Conservation (phyloP, 2,797 vertebrate species). For the Passerculus sandwichensis region DNA sequence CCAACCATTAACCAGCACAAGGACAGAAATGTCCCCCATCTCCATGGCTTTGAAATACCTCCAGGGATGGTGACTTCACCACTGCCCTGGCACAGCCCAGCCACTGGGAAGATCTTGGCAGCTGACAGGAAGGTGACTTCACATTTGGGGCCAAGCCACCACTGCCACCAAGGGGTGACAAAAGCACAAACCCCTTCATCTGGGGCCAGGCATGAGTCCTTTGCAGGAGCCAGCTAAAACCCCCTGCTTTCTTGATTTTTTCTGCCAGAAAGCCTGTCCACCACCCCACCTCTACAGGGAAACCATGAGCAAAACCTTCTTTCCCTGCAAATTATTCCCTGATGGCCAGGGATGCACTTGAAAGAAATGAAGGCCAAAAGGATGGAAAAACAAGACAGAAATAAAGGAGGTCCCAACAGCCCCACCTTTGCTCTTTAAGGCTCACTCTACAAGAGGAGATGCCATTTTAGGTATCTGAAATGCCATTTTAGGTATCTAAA, state of each 20-base stretch:
- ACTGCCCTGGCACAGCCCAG: not conserved
- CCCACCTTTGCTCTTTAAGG: not conserved
- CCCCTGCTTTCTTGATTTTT: not conserved
- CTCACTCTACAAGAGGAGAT: not conserved
- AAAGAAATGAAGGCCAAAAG: not conserved
- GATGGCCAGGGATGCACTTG: not conserved
- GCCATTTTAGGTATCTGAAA: not conserved
- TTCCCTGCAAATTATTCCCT: not conserved
- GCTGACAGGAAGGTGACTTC: not conserved
- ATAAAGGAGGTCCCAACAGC: not conserved
- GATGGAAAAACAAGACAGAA: not conserved
- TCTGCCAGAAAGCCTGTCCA: not conserved
- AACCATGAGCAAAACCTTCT: not conserved
- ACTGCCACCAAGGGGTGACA: fast-evolving
- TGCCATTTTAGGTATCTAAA: too few species aligned
- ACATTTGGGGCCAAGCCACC: not conserved
- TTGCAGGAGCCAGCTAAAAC: not conserved
- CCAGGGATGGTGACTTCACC: too few species aligned
- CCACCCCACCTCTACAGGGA: not conserved
- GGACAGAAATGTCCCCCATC: too few species aligned
- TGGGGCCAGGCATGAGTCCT: not conserved
- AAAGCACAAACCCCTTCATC: not conserved
- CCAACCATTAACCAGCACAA: too few species aligned
- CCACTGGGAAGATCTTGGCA: too few species aligned
- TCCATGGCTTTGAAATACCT: too few species aligned